Evolutionary conservation across 2,113 vertebrate species (phyloP), one percentile per base, ranked within the genome.

Genomic region (Furnarius figulus): DNA sequence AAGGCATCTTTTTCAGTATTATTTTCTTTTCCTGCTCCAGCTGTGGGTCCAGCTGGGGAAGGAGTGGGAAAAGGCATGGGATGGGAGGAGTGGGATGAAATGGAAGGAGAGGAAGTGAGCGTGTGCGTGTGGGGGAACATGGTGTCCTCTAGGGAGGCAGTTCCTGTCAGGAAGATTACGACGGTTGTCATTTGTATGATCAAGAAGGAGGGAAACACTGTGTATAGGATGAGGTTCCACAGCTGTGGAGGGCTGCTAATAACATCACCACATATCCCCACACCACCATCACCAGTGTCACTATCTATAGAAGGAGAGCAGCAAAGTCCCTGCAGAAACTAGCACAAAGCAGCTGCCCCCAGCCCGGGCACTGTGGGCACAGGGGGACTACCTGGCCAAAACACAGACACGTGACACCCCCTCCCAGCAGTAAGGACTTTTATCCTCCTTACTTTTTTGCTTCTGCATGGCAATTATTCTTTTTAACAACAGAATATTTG

Each of bases 401-500:
- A 62, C 0, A 0, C 50, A 79, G 49, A 37, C 28, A 84, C 73
- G 18, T 13, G 25, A 50, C 63, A 55, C 25, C 49, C 21, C 20
- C 5, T 42, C 58, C 65, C 61, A 81, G 76, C 52, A 74, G 52
- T 56, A 85, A 93, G 68, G 92, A 91, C 74, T 87, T 97, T 61
- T 85, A 42, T 87, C 59, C 61, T 76, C 40, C 76, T 86, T 58
- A 75, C 72, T 47, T 52, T 91, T 91, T 88, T 96, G 75, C 71
- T 97, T 96, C 85, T 95, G 82, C 95, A 85, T 78, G n/a, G 82
- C 93, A 93, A 94, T 89, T 97, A 95, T 90, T 95, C 95, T 92
- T 97, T 97, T 96, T 97, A 96, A 97, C 97, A 95, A 97, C 97
- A 96, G 97, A 97, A 96, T 97, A 98, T 98, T 98, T 98, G 97